Evolutionary conservation across 2,797 vertebrate genomes (phyloP).

Genomic region (Sciaenops ocellatus): DNA sequence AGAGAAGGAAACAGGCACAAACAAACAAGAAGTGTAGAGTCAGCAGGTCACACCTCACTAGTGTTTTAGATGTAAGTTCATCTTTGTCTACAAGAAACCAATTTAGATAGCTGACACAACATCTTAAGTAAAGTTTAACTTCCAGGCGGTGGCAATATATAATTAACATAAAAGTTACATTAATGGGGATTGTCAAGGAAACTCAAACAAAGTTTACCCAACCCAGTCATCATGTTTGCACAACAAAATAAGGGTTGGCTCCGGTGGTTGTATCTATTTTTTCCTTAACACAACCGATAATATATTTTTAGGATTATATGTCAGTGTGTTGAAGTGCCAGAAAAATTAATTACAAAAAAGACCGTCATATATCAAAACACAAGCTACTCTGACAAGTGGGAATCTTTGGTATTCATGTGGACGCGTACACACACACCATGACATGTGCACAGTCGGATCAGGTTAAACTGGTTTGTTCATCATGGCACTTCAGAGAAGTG

Average conservation of each 20-base stretch:
- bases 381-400: background rate
- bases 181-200: background rate
- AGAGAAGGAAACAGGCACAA: background rate
- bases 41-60: background rate
- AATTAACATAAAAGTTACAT: background rate
- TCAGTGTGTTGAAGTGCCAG: background rate
- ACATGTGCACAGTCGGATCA: constrained; percentile 9
- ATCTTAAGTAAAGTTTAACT: background rate
- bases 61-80: background rate
- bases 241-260: background rate
- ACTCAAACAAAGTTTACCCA: background rate
- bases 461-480: constrained; percentile 60
- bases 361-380: background rate
- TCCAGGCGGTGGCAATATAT: background rate
- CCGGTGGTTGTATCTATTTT: too few species aligned
- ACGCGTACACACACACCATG: background rate
- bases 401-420: background rate
- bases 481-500: background rate
- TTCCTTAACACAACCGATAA: background rate
- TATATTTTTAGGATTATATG: background rate
- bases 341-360: background rate
- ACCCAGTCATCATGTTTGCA: background rate
- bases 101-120: background rate
- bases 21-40: constrained; percentile 2
- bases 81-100: background rate